These are phyloP conservation scores for Ptiloglossa arizonensis DNA, from an alignment of 1,140 invertebrate genomes.

Conservation along the genomic window DNA sequence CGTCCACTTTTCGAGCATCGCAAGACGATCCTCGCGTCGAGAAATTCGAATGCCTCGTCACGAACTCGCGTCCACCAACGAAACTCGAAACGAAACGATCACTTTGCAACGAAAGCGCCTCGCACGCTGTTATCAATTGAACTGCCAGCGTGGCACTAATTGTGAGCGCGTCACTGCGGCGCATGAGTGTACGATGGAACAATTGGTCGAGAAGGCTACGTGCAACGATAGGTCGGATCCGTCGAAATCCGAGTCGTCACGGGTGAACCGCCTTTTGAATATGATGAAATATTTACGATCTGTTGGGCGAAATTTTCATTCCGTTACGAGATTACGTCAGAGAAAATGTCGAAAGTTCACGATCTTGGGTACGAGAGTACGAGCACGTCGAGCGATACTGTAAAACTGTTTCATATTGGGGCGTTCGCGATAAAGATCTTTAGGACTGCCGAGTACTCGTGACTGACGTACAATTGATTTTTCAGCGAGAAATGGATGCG, in stretches of 20 bases:
- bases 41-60: background rate
- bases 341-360: background rate
- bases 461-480: no score
- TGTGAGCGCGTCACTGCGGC: slow-evolving; percentile 56
- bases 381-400: no score
- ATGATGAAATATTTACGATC: background rate
- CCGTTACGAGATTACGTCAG: background rate
- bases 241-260: background rate
- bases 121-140: slow-evolving; percentile 26
- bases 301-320: background rate
- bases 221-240: slow-evolving; percentile 11
- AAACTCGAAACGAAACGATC: background rate
- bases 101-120: background rate
- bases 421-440: background rate
- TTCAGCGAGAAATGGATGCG: background rate
- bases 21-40: background rate
- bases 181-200: background rate
- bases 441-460: background rate
- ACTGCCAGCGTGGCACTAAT: slow-evolving; percentile 73
- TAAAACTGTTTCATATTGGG: no score
- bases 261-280: background rate
- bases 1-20: background rate
- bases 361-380: background rate
- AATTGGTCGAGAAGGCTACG: background rate
- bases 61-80: no score